These are phyloP conservation scores for Meiosimyza decipiens DNA, from an alignment of 2,888 invertebrate species.

Conservation along the genomic window DNA sequence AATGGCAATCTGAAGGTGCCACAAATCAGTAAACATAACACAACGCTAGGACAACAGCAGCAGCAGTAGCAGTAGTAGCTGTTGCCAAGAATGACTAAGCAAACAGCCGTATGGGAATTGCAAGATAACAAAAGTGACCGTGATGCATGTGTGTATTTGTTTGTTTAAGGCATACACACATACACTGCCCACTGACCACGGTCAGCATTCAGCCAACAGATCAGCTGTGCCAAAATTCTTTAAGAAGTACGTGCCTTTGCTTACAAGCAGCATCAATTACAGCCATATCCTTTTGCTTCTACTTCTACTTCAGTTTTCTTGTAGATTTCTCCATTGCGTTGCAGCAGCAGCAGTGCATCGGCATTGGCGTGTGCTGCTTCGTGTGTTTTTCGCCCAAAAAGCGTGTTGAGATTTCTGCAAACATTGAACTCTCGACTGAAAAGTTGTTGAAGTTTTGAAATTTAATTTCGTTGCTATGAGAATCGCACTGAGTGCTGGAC, in stretches of 20 bases:
- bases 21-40: constrained; percentile 23
- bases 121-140: too few species aligned
- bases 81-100: too few species aligned
- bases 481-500: constrained; percentile 1
- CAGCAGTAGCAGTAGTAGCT: too few species aligned
- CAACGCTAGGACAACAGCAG: not conserved
- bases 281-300: too few species aligned
- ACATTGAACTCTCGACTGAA: not conserved
- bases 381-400: not conserved
- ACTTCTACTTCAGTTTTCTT: too few species aligned
- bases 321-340: not conserved
- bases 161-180: too few species aligned
- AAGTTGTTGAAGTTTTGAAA: constrained; percentile 3
- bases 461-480: constrained; percentile 5
- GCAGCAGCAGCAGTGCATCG: not conserved
- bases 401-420: constrained; percentile 3
- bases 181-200: not conserved
- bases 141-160: too few species aligned
- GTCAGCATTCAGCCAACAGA: not conserved
- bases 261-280: not conserved
- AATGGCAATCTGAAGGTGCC: constrained; percentile 24
- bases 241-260: constrained; percentile 22
- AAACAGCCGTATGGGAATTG: too few species aligned
- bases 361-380: not conserved
- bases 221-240: constrained; percentile 26